Conservation (phyloP, 2,797 vertebrate species). For the Lepilemur septentrionalis region DNA sequence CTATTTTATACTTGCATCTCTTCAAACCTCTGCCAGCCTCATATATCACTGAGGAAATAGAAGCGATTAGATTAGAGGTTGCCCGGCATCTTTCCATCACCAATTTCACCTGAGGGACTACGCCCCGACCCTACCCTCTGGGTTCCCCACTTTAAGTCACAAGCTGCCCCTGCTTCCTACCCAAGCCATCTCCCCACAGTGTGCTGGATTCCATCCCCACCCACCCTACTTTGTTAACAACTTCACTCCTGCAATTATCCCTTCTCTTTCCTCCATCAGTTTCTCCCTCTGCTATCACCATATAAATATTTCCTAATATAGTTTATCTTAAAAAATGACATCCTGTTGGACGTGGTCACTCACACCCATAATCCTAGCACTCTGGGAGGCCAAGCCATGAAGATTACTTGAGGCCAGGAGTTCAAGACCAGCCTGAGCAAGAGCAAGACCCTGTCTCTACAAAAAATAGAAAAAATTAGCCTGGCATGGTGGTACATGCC, state of each 20-base stretch:
- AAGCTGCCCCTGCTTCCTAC: background rate
- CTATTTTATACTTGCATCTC: background rate
- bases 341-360: background rate
- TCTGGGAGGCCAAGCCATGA: no score
- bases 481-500: no score
- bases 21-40: background rate
- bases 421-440: no score
- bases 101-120: background rate
- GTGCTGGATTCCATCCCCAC: rapidly evolving
- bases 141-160: background rate
- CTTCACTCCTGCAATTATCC: background rate
- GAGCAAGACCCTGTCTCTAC: no score
- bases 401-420: no score
- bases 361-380: no score
- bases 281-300: background rate
- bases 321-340: background rate
- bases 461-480: no score
- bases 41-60: background rate
- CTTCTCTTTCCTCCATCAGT: background rate
- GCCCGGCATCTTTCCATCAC: no score
- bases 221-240: background rate
- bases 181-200: background rate
- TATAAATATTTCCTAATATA: background rate
- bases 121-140: background rate
- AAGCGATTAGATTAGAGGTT: background rate